Evolutionary conservation across 23 tunicate species (phyloP), one percentile per base, ranked within the genome.

Genomic region (Trididemnum clinides): DNA sequence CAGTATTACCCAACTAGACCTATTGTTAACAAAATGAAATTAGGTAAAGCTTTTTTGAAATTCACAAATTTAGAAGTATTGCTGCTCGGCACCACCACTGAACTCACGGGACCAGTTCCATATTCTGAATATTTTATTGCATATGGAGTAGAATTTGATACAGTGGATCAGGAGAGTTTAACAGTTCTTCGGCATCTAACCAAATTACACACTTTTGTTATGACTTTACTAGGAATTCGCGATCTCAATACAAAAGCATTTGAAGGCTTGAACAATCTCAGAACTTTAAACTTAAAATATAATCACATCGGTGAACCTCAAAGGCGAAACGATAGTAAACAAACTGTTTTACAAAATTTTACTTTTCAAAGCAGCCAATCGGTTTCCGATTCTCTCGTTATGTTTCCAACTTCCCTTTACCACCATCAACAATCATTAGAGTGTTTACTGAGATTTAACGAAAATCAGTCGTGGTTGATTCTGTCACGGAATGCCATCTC

Each of bases 161-260:
- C 20, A 18, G 72, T 80, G 18, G 30, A 58, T 33, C 1, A 33
- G 32, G 28, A 80, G 29, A 80, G 84, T 59, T 80, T 80, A 23
- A 28, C 31, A 20, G 84, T 57, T 2, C 44, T 80, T 5, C 54
- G 34, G 59, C 2, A 29, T 3, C 28, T 80, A 20, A 32, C 54
- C 15, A 20, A 59, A 27, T 59, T 80, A 1, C 31, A 58, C 3
- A 21, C 1, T 33, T 19, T 80, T 58, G 26, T 15, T 29, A 26
- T 80, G 0, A 25, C 72, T 1, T 22, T 29, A 18, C 30, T 44
- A 28, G 84, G 84, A 22, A 59, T 80, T 33, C 44, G 28, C 0
- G 1, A 22, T 30, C 26, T 80, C 23, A 44, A 80, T 49, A 58
- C 22, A 59, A 30, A 44, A 15, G 71, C 84, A 18, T 80, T 58